A percentile compares a stretch with the other conserved stretches of the same genome.
Conservation (phyloP, 2,888 invertebrate genomes). For the Shargacucullia verbasci region DNA sequence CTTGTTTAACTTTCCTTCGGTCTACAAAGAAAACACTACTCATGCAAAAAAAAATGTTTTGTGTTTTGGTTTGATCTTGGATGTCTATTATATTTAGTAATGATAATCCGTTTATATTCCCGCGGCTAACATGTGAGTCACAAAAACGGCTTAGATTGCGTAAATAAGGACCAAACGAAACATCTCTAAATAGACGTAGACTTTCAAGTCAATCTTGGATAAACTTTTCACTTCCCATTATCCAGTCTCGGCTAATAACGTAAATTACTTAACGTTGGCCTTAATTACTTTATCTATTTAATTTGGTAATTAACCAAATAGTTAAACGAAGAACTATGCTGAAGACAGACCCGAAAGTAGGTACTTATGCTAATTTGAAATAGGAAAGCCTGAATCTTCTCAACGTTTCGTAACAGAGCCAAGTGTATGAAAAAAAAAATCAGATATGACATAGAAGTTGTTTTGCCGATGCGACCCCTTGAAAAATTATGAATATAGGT, state of each 20-base stretch:
- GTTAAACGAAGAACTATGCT: constrained; percentile 3
- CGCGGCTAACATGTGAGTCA: too few species aligned
- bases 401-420: too few species aligned
- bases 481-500: not conserved
- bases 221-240: constrained; percentile 28
- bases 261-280: constrained; percentile 40
- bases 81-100: too few species aligned
- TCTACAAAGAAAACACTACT: too few species aligned
- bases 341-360: not conserved
- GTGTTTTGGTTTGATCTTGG: too few species aligned
- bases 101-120: too few species aligned
- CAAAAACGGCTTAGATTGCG: not conserved
- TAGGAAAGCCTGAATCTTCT: too few species aligned
- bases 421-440: too few species aligned
- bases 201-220: constrained; percentile 5
- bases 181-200: constrained; percentile 9
- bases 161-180: not conserved
- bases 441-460: too few species aligned
- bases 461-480: not conserved
- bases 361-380: not conserved
- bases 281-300: constrained; percentile 42
- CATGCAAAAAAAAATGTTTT: too few species aligned
- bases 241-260: constrained; percentile 22
- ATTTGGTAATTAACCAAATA: constrained; percentile 30
- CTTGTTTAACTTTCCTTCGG: too few species aligned